A percentile compares a stretch with the other conserved stretches of the same genome.
Conservation (phyloP, 2,888 invertebrate genomes). For the Anthrax anthrax region DNA sequence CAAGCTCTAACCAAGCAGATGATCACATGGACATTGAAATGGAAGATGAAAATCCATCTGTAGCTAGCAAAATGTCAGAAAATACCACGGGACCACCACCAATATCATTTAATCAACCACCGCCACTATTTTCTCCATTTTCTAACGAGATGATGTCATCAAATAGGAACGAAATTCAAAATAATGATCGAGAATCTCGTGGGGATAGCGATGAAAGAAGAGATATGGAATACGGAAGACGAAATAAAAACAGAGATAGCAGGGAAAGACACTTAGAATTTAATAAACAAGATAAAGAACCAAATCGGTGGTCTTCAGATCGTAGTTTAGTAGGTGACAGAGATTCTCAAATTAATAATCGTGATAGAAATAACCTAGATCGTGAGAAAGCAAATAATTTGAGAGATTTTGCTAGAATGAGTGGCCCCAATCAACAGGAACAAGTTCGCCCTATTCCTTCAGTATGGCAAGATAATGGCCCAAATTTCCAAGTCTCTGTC, state of each 20-base stretch:
- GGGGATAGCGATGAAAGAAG: constrained; percentile 19
- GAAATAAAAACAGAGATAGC: constrained; percentile 18
- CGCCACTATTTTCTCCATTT: constrained; percentile 22
- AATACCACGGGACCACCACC: constrained; percentile 14
- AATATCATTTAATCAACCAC: constrained; percentile 35
- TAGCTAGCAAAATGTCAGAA: constrained; percentile 6
- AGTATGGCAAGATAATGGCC: constrained; percentile 21
- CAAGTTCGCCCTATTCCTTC: constrained; percentile 2
- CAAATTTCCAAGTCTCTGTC: constrained; percentile 5
- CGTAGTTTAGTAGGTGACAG: constrained; percentile 6
- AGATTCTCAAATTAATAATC: constrained; percentile 18
- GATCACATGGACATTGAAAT: constrained; percentile 73
- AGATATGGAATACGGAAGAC: constrained; percentile 10
- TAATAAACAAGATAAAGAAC: constrained; percentile 15
- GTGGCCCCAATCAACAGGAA: constrained; percentile 9
- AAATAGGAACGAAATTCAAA: constrained; percentile 19
- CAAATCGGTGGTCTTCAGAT: constrained; percentile 18
- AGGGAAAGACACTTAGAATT: constrained; percentile 14
- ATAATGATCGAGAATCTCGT: constrained; percentile 25
- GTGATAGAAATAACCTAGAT: constrained; percentile 21
- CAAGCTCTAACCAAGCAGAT: constrained; percentile 29
- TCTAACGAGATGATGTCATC: not conserved
- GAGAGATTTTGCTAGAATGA: constrained; percentile 12
- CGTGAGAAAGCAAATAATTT: constrained; percentile 41
- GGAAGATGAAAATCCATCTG: constrained; percentile 38